These are phyloP conservation scores for Bombus breviceps DNA, from an alignment of 1,140 invertebrate genomes.

Conservation along the genomic window DNA sequence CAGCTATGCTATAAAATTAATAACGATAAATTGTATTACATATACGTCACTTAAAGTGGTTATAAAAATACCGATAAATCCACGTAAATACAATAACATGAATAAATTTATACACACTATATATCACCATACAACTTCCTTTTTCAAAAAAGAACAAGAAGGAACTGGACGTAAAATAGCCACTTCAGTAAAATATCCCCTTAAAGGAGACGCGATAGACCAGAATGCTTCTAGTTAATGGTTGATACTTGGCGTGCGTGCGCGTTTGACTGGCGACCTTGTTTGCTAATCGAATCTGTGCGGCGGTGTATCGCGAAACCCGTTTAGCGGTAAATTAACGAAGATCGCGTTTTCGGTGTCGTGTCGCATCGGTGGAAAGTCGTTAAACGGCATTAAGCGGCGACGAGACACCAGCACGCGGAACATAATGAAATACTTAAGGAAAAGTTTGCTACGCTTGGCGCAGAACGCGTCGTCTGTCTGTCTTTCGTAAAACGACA, in stretches of 20 bases:
- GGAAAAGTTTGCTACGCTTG: background rate
- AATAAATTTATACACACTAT: background rate
- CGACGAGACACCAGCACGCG: background rate
- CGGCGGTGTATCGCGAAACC: conserved; percentile 21
- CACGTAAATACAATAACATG: background rate
- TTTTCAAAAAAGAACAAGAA: background rate
- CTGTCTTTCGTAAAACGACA: background rate
- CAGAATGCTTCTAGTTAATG: background rate
- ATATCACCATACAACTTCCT: too few relatives aligned
- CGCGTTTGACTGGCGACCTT: conserved; percentile 29
- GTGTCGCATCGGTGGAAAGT: conserved; percentile 25
- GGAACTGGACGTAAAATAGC: background rate
- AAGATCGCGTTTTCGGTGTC: conserved; percentile 9
- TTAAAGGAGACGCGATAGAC: background rate
- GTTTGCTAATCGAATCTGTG: conserved; percentile 39
- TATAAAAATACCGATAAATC: too few relatives aligned
- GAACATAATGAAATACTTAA: conserved; percentile 35
- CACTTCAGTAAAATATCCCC: background rate
- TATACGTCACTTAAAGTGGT: too few relatives aligned
- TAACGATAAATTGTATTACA: too few relatives aligned
- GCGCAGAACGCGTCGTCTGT: background rate
- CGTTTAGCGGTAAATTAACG: conserved; percentile 16
- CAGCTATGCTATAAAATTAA: too few relatives aligned
- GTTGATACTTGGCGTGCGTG: background rate
- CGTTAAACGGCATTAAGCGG: conserved; percentile 11